Conservation (phyloP, 2,113 vertebrate genomes). For the Actenoides lindsayi region DNA sequence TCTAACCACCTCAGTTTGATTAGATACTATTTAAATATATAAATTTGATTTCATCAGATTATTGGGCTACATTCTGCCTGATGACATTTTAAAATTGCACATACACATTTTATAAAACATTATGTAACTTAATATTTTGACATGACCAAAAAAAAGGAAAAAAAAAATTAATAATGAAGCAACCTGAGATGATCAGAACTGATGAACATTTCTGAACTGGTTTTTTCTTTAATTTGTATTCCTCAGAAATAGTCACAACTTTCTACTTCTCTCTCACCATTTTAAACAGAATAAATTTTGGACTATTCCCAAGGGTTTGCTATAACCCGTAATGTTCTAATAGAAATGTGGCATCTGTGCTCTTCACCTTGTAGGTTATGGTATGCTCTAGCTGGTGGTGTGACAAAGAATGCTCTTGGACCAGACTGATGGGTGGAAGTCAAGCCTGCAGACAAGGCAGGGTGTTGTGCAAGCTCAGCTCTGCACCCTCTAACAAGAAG, state of each 20-base stretch:
- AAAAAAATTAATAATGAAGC: background rate
- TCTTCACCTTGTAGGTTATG: background rate
- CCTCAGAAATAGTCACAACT: background rate
- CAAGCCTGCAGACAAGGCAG: background rate
- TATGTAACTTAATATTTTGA: background rate
- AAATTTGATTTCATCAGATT: background rate
- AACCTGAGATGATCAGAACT: background rate
- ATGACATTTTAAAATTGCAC: background rate
- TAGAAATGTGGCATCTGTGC: background rate
- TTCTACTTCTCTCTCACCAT: background rate
- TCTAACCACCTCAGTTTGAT: background rate
- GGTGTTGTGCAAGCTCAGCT: rapidly evolving
- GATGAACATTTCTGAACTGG: background rate
- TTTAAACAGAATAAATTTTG: background rate
- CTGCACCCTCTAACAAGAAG: background rate
- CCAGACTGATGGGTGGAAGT: rapidly evolving
- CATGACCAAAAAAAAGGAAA: background rate
- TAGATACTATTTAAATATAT: background rate
- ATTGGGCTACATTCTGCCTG: background rate
- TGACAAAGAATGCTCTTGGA: rapidly evolving
- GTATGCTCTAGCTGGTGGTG: background rate
- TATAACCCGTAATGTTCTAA: background rate
- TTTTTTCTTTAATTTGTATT: background rate
- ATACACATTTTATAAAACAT: background rate
- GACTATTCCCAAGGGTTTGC: background rate